Evolutionary conservation across 2,797 vertebrate genomes (phyloP).

Genomic region (Catostomus latipinnis): DNA sequence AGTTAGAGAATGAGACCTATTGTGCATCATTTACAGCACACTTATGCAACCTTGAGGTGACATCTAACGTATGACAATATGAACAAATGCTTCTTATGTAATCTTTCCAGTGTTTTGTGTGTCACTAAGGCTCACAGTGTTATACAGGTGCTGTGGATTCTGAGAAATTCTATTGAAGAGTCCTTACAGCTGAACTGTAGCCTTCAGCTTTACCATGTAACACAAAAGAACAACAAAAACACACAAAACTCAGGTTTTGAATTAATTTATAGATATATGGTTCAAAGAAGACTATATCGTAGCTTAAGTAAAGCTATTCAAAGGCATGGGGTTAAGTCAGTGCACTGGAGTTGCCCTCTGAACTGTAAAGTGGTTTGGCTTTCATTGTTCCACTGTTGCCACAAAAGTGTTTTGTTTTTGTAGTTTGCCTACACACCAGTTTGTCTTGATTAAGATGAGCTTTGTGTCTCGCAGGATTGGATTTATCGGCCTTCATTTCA

Average conservation of each 20-base stretch:
- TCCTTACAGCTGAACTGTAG: constrained; percentile 3
- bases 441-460: constrained; percentile 37
- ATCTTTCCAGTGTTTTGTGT: not conserved
- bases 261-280: not conserved
- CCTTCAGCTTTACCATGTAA: constrained; percentile 26
- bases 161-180: constrained; percentile 5
- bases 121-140: not conserved
- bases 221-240: constrained; percentile 24
- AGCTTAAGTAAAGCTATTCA: not conserved
- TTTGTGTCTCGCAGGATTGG: constrained; percentile 4
- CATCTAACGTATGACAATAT: not conserved
- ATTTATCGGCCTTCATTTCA: constrained; percentile 30
- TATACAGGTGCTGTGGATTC: not conserved
- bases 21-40: not conserved
- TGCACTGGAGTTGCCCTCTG: not conserved
- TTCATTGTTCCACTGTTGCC: not conserved
- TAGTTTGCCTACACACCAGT: not conserved
- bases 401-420: not conserved
- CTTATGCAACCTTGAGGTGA: no score
- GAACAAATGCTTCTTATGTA: constrained; percentile 9
- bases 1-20: no score
- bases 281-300: not conserved
- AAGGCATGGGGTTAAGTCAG: not conserved
- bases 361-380: constrained; percentile 10
- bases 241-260: not conserved